phyloP scores from a whole-genome alignment of 2,113 vertebrate genomes.

The Hystrix cristata region DNA sequence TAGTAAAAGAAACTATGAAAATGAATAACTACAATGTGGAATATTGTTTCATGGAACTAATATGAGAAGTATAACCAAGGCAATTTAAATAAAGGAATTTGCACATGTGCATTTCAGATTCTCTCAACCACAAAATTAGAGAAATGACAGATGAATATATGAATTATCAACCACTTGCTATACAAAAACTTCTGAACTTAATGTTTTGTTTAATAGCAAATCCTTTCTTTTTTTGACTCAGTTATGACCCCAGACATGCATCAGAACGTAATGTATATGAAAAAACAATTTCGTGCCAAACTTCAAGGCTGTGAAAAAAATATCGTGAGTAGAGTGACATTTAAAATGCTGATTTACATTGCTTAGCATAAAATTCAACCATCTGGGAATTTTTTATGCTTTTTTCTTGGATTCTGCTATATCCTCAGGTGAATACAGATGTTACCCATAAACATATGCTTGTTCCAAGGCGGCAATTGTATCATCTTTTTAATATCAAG shows the following conservation, averaged over 20 bases:
- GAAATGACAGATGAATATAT: conserved; percentile 59
- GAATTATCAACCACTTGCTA: conserved; percentile 31
- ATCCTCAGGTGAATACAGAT: conserved; percentile 76
- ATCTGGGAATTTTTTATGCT: conserved; percentile 83
- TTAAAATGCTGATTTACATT: conserved; percentile 85
- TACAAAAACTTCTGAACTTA: conserved; percentile 70
- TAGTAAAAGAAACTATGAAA: conserved; percentile 26
- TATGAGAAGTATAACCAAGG: conserved; percentile 23
- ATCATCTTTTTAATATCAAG: conserved; percentile 32
- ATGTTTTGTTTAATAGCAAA: conserved; percentile 67
- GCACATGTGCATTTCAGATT: conserved; percentile 10
- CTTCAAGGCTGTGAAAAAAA: conserved; percentile 66
- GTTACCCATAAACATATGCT: conserved; percentile 75
- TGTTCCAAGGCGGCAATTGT: conserved; percentile 75
- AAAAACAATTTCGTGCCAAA: conserved; percentile 65
- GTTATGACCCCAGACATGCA: conserved; percentile 71
- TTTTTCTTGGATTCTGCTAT: conserved; percentile 79
- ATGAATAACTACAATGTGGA: background rate
- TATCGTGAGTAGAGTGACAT: conserved; percentile 83
- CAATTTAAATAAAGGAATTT: conserved; percentile 60
- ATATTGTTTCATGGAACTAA: background rate
- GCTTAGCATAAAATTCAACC: conserved; percentile 84
- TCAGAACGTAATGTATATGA: conserved; percentile 54
- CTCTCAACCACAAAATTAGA: conserved; percentile 63
- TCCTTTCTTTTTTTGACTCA: conserved; percentile 65